Percentiles rank a stretch among this genome's conserved stretches.
These are phyloP conservation scores for Drosophila flavopinicola DNA, from an alignment of 2,888 invertebrate genomes.

Conservation along the genomic window DNA sequence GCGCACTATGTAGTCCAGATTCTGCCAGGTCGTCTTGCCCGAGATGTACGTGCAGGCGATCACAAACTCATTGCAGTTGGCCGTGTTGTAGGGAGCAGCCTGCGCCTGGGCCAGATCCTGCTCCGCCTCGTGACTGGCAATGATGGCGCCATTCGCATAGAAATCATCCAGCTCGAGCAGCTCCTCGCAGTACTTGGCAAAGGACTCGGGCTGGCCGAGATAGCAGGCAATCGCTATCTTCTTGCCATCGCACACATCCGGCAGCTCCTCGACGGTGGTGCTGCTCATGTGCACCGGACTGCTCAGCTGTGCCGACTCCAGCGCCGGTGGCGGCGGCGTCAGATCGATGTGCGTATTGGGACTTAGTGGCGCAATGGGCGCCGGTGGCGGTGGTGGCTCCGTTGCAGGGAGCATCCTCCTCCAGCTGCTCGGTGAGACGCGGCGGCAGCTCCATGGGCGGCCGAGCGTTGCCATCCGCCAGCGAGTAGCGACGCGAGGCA, in stretches of 20 bases:
- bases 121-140: constrained; percentile 84
- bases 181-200: constrained; percentile 89
- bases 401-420: constrained; percentile 84
- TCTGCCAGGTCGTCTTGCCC: constrained; percentile 97
- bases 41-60: constrained; percentile 96
- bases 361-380: constrained; percentile 78
- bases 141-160: constrained; percentile 85
- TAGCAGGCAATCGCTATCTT: constrained; percentile 94
- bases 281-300: constrained; percentile 82
- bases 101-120: constrained; percentile 80
- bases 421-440: constrained; percentile 83
- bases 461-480: constrained; percentile 85
- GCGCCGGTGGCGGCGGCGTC: constrained; percentile 84
- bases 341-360: constrained; percentile 84
- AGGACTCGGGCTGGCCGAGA: constrained; percentile 92
- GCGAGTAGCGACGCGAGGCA: constrained; percentile 87
- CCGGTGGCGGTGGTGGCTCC: constrained; percentile 83
- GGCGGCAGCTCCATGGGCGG: constrained; percentile 84
- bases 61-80: constrained; percentile 89
- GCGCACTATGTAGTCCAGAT: constrained; percentile 94
- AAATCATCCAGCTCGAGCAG: constrained; percentile 88
- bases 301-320: constrained; percentile 77
- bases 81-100: constrained; percentile 85
- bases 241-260: constrained; percentile 92
- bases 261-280: constrained; percentile 86